Evolutionary conservation across 2,888 invertebrate species (phyloP).

Genomic region (Orthosia cruda): DNA sequence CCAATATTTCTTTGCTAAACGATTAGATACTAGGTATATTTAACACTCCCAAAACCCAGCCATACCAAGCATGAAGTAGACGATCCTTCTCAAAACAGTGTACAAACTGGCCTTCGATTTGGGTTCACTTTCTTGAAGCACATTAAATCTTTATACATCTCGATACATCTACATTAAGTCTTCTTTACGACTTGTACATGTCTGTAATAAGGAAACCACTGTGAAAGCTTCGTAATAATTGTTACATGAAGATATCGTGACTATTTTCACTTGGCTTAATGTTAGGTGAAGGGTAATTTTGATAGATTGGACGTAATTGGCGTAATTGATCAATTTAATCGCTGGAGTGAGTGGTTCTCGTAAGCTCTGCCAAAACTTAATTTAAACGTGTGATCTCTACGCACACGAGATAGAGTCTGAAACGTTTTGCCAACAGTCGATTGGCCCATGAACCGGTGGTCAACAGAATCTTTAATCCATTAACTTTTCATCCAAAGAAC

Average conservation of each 20-base stretch:
- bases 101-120: constrained; percentile 5
- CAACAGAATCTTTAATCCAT: no score
- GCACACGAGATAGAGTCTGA: no score
- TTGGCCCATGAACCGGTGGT: no score
- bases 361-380: neutral
- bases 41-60: constrained; percentile 1
- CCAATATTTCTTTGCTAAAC: neutral
- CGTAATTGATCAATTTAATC: constrained; percentile 21
- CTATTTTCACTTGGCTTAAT: constrained; percentile 42
- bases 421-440: no score
- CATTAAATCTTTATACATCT: constrained; percentile 40
- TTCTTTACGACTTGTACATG: constrained; percentile 52
- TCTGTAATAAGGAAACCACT: constrained; percentile 52
- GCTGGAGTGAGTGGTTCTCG: neutral
- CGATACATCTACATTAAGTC: constrained; percentile 39
- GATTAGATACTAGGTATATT: neutral
- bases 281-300: constrained; percentile 34
- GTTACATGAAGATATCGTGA: constrained; percentile 43
- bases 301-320: constrained; percentile 5
- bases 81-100: constrained; percentile 13
- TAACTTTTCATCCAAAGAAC: no score
- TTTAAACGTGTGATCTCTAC: neutral
- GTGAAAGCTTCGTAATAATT: constrained; percentile 46
- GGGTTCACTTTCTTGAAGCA: constrained; percentile 41
- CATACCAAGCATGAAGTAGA: constrained; percentile 14